Conservation (phyloP, 2,113 vertebrate species). For the Anguilla rostrata region DNA sequence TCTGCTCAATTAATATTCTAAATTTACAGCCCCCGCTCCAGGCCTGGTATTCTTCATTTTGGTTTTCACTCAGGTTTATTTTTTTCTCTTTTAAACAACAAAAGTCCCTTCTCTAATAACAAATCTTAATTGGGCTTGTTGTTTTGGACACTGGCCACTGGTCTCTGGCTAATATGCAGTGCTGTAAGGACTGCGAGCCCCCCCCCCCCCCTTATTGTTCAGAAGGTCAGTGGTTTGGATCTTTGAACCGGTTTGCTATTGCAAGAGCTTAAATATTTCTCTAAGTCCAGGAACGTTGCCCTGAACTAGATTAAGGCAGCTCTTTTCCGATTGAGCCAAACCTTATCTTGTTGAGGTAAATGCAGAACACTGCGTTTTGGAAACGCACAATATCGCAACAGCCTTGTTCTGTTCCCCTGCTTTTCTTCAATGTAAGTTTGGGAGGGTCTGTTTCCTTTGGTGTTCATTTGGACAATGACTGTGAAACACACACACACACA, state of each 20-base stretch:
- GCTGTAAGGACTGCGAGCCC: background rate
- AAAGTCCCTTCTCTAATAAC: background rate
- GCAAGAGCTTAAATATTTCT: constrained; percentile 9
- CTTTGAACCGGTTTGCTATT: background rate
- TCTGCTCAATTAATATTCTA: background rate
- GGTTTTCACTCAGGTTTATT: background rate
- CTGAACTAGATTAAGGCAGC: background rate
- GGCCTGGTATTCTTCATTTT: background rate
- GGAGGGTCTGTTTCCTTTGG: too few relatives aligned
- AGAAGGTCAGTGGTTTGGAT: background rate
- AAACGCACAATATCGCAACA: background rate
- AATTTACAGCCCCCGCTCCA: background rate
- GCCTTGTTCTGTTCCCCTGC: background rate
- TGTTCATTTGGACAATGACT: too few relatives aligned
- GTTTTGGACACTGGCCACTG: background rate
- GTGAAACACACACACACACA: too few relatives aligned
- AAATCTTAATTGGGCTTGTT: background rate
- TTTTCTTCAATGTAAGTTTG: too few relatives aligned
- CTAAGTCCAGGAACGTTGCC: background rate
- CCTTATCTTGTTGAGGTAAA: background rate
- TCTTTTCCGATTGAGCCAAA: background rate
- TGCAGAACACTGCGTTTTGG: background rate
- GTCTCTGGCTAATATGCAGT: background rate
- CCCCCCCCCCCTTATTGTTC: background rate
- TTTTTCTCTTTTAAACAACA: background rate